Base-by-base conservation (phyloP, 2,888 invertebrate species). In the Nomada fabriciana region DNA sequence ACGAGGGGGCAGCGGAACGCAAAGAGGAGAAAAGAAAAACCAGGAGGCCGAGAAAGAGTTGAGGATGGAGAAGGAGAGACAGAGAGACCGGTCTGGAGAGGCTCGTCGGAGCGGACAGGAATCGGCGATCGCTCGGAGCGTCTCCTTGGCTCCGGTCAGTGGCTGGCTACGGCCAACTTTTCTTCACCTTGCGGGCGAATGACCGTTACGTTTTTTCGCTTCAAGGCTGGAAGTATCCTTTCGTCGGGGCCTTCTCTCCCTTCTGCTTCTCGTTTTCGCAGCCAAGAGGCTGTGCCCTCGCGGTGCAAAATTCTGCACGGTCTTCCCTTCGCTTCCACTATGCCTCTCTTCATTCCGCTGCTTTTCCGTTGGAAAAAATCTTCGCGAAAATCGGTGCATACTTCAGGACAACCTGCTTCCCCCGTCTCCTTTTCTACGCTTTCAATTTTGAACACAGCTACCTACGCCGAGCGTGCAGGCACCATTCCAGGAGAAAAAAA, bases 131-230 rank as follows among this genome's bases (percentile, higher is more conserved):
- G 91, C 91, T 91, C 89, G 89, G 75, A 90, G 91, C 90, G 90
- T 91, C 92, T 93, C 92, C 90, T 90, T 89, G 91, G 89, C 91
- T 91, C 90, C 92, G 92, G 92, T 93, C 93, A 93, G 90, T 92
- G 93, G 83, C 88, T 88, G 88, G 85, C 88, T 88, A 87, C 90
- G 88, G 91, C 92, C 87, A 93, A 93, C 92, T 93, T 93, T 92
- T 92, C 93, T 93, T 92, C 92, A 91, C 92, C 92, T 93, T 90
- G 90, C 92, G 89, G 92, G 92, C 92, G 91, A 93, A 92, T 90
- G 93, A 93, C 92, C 93, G 93, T 92, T 92, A 92, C 90, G 91
- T 92, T 92, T 92, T 93, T 92, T 93, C 91, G 89, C 89, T 91
- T 84, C 92, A 92, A 92, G 92, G 92, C 89, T 92, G 90, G 87